phyloP scores from a whole-genome alignment of 2,113 vertebrate species.

The Cottus gobio region DNA sequence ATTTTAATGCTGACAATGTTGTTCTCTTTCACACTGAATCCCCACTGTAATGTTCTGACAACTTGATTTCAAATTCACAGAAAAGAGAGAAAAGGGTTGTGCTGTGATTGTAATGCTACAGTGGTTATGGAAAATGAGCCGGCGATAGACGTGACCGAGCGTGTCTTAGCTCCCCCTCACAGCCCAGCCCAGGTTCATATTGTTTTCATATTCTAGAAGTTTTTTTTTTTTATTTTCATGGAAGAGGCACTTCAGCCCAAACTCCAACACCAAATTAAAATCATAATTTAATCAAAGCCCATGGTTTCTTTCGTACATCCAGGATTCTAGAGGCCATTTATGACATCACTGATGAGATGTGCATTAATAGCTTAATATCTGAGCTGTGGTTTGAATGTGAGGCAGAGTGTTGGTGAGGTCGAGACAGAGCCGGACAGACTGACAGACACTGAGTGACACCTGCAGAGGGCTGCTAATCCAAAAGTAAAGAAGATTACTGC shows the following conservation, averaged over 20 bases:
- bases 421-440: conserved; percentile 18
- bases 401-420: conserved; percentile 1
- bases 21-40: no score
- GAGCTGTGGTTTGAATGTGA: not conserved
- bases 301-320: not conserved
- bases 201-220: not conserved
- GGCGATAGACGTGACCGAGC: not conserved
- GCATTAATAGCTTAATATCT: not conserved
- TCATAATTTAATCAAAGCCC: not conserved
- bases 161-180: not conserved
- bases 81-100: not conserved
- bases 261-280: no score
- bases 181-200: not conserved
- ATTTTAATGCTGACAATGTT: not conserved
- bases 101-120: not conserved
- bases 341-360: not conserved
- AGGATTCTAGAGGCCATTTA: not conserved
- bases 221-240: not conserved
- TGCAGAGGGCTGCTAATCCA: conserved; percentile 62
- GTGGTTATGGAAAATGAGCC: not conserved
- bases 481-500: conserved; percentile 70
- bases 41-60: no score
- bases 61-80: not conserved
- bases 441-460: conserved; percentile 51
- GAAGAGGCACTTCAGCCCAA: not conserved